Evolutionary conservation across 92 coral and sea anemone species (phyloP).

Genomic region (Micromussa lordhowensis): DNA sequence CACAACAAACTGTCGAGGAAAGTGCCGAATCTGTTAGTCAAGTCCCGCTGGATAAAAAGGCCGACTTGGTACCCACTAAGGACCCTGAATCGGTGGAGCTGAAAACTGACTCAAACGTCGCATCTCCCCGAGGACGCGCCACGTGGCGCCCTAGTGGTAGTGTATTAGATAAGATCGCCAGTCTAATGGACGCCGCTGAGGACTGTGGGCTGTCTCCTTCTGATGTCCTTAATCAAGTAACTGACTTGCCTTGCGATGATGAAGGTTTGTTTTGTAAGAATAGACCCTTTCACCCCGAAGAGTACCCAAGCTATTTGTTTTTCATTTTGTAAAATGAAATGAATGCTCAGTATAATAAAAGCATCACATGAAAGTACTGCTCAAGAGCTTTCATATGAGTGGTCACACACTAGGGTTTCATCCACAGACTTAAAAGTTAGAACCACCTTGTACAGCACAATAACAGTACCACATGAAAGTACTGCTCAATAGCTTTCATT

Average conservation of each 20-base stretch:
- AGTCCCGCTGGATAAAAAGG: neutral
- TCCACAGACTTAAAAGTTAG: neutral
- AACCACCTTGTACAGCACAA: neutral
- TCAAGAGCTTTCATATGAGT: neutral
- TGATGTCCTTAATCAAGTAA: slow-evolving; percentile 82
- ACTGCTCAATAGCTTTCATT: neutral
- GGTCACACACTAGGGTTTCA: neutral
- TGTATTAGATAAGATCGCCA: slow-evolving; percentile 78
- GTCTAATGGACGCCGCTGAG: slow-evolving; percentile 81
- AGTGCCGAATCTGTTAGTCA: neutral
- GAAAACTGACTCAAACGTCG: slow-evolving; percentile 27
- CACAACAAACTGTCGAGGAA: neutral
- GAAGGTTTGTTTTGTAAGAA: slow-evolving; percentile 62
- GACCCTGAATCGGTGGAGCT: slow-evolving; percentile 6
- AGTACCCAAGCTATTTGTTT: neutral
- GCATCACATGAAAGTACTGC: neutral
- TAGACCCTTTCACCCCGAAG: neutral
- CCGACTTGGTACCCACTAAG: slow-evolving; percentile 3
- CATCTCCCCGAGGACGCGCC: slow-evolving; percentile 61
- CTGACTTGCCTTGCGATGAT: slow-evolving; percentile 47
- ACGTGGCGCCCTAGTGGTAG: slow-evolving; percentile 89
- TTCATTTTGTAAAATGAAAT: neutral
- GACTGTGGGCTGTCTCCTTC: slow-evolving; percentile 78
- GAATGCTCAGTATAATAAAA: neutral
- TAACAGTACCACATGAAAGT: neutral